A percentile compares a stretch with the other conserved stretches of the same genome.
These are phyloP conservation scores for Coelopa frigida DNA, from an alignment of 1,140 invertebrate genomes.

Conservation along the genomic window DNA sequence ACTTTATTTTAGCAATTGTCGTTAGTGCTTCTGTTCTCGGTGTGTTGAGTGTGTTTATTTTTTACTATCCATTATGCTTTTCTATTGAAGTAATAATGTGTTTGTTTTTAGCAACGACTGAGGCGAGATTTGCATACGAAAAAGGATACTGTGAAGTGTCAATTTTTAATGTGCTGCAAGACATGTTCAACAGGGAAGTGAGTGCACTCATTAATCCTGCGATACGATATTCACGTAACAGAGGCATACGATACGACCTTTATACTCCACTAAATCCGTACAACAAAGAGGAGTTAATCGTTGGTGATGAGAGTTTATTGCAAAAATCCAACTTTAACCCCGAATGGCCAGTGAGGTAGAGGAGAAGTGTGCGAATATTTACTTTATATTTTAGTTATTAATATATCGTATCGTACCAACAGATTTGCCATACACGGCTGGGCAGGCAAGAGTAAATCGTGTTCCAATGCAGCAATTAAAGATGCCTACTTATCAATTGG, in stretches of 20 bases:
- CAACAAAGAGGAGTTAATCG: slow-evolving; percentile 20
- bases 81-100: too few relatives aligned
- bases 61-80: too few relatives aligned
- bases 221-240: slow-evolving; percentile 10
- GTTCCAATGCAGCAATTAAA: slow-evolving; percentile 38
- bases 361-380: background rate
- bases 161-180: slow-evolving; percentile 20
- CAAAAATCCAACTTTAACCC: slow-evolving; percentile 39
- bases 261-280: slow-evolving; percentile 31
- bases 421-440: slow-evolving; percentile 37
- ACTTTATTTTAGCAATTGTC: too few relatives aligned
- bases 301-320: slow-evolving; percentile 22
- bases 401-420: background rate
- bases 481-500: slow-evolving; percentile 36
- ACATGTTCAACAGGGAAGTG: slow-evolving; percentile 20
- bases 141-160: slow-evolving; percentile 31
- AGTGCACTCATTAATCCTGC: slow-evolving; percentile 10
- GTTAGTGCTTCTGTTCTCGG: too few relatives aligned
- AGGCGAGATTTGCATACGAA: slow-evolving; percentile 24
- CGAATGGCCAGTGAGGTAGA: slow-evolving; percentile 35
- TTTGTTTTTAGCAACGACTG: slow-evolving; percentile 8
- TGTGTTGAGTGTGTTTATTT: too few relatives aligned
- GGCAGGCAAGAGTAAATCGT: slow-evolving; percentile 25
- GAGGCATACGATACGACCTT: slow-evolving; percentile 30
- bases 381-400: background rate